Base-by-base conservation (phyloP, 2,113 vertebrate genomes). In the Phaethon lepturus region DNA sequence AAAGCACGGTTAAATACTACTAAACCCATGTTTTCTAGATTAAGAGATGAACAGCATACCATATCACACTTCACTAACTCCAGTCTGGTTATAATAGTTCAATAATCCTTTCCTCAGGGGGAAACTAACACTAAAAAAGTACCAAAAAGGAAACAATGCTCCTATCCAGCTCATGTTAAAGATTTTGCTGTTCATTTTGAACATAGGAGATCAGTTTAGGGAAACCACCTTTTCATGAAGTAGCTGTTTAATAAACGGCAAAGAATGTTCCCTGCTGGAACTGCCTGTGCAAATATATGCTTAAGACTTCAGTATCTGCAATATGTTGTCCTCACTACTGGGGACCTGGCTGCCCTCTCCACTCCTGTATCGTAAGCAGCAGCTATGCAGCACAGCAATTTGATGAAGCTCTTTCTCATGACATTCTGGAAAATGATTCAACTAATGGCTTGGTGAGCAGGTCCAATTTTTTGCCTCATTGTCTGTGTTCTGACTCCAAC, bases 401-500 rank as follows among this genome's bases (percentile, higher is more conserved):
- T 91, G 71, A 93, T 38, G 76, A 87, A 97, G 87, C 80, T 93
- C 86, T 93, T 92, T 98, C 98, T 97, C 93, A 97, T 98, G 97
- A 97, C 95, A 97, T 95, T 98, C 97, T 98, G 98, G 97, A 98
- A 98, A 98, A 98, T 97, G 95, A 98, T 97, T 98, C 97, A 98
- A 79, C 80, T 92, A 96, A 98, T 75, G 94, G 94, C 89, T 98
- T 93, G 84, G 28, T 91, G 93, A 71, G 94, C 90, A 97, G 94
- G 97, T 96, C 97, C 98, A 98, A 97, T 94, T 96, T 98, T 98
- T 98, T 98, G 98, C 98, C 97, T 98, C 98, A 98, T 97, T 98
- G 97, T 98, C 98, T 98, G 95, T 98, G 98, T 98, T 98, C 97
- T 98, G 97, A 98, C 97, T 98, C 98, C 98, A 98, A 95, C 95